Percentiles rank a stretch among this genome's conserved stretches.
Evolutionary conservation across 2,888 invertebrate species (phyloP).

Genomic region (Hybos culiciformis): DNA sequence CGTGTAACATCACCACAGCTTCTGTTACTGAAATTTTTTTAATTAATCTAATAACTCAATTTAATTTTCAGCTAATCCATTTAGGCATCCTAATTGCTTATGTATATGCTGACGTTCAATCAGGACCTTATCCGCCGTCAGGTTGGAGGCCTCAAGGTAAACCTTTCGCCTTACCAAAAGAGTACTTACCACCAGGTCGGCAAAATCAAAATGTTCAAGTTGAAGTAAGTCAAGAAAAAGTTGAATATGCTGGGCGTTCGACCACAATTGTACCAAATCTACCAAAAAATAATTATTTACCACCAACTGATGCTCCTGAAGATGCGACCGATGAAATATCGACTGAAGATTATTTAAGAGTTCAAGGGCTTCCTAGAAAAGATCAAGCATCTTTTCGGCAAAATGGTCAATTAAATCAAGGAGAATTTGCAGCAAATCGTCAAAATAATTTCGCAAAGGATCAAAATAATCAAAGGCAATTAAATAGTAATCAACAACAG

Average conservation of each 20-base stretch:
- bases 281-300: slow-evolving; percentile 1
- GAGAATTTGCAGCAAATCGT: neutral
- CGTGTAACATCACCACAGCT: too few relatives aligned
- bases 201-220: slow-evolving; percentile 17
- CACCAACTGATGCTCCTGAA: neutral
- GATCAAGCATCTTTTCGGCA: slow-evolving; percentile 3
- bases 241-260: slow-evolving; percentile 24
- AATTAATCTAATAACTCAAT: too few relatives aligned
- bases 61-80: too few relatives aligned
- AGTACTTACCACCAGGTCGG: slow-evolving; percentile 18
- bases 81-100: too few relatives aligned
- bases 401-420: slow-evolving; percentile 3
- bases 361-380: slow-evolving; percentile 15
- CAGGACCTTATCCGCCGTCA: slow-evolving; percentile 31
- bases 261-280: slow-evolving; percentile 2
- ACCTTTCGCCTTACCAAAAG: slow-evolving; percentile 29
- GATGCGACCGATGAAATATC: slow-evolving; percentile 1
- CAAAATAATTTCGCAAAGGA: neutral
- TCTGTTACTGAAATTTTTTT: too few relatives aligned
- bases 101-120: too few relatives aligned
- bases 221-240: slow-evolving; percentile 24
- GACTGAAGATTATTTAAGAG: slow-evolving; percentile 12
- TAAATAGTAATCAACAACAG: slow-evolving; percentile 2
- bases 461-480: neutral
- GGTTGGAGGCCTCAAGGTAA: slow-evolving; percentile 34